Percentiles rank a stretch among this genome's conserved stretches.
Evolutionary conservation across 2,113 vertebrate species (phyloP).

Genomic region (Malaclemys terrapin): DNA sequence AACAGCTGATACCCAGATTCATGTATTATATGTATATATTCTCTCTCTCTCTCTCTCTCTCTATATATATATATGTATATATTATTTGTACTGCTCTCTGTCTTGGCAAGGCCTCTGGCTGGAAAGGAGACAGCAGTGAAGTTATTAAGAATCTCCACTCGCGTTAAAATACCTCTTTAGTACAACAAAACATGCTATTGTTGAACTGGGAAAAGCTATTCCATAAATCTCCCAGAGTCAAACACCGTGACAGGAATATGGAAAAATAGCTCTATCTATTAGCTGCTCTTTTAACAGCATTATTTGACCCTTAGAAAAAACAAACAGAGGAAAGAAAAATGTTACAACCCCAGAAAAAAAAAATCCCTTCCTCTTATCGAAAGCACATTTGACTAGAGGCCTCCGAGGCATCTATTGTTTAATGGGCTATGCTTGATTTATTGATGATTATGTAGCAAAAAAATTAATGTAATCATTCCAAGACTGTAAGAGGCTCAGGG

Average conservation of each 20-base stretch:
- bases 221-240: conserved; percentile 73
- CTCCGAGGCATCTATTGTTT: conserved; percentile 71
- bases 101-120: conserved; percentile 33
- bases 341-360: conserved; percentile 50
- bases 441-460: conserved; percentile 57
- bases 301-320: conserved; percentile 75
- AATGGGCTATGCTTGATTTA: conserved; percentile 70
- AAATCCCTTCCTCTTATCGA: conserved; percentile 70
- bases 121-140: conserved; percentile 59
- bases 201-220: conserved; percentile 75
- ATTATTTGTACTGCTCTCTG: background rate
- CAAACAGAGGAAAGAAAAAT: conserved; percentile 74
- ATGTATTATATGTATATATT: background rate
- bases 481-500: conserved; percentile 13
- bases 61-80: background rate
- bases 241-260: conserved; percentile 67
- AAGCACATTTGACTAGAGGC: conserved; percentile 70
- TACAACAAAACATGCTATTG: conserved; percentile 66
- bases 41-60: background rate
- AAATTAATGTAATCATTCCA: conserved; percentile 13
- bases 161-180: conserved; percentile 63
- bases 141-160: conserved; percentile 68
- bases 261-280: conserved; percentile 67
- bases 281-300: conserved; percentile 72
- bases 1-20: background rate